Evolutionary conservation across 1,140 invertebrate genomes (phyloP).

Genomic region (Chrysoperla carnea): DNA sequence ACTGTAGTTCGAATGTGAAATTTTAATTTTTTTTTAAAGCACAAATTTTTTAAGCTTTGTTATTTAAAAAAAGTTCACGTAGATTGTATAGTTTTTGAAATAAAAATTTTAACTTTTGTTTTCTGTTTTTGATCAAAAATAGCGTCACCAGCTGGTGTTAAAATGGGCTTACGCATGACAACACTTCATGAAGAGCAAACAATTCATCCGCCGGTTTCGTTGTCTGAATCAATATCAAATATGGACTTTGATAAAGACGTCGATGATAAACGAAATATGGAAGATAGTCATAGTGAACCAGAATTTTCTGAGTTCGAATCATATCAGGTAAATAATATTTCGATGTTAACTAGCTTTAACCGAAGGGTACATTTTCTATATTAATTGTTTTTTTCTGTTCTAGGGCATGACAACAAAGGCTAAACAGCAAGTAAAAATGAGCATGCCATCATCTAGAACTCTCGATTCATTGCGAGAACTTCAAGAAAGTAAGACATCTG

Average conservation of each 20-base stretch:
- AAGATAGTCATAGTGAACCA: constrained; percentile 36
- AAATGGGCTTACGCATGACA: constrained; percentile 74
- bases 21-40: too few relatives aligned
- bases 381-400: too few relatives aligned
- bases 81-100: constrained; percentile 8
- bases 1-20: too few relatives aligned
- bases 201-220: constrained; percentile 18
- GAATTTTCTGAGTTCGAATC: constrained; percentile 40
- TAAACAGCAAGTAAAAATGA: not conserved
- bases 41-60: too few relatives aligned
- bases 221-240: constrained; percentile 14
- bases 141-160: constrained; percentile 68
- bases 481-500: constrained; percentile 30
- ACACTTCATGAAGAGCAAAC: constrained; percentile 73
- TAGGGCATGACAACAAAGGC: not conserved
- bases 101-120: too few relatives aligned
- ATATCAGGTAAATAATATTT: constrained; percentile 13
- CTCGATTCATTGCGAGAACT: constrained; percentile 57
- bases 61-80: too few relatives aligned
- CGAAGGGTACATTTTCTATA: too few relatives aligned
- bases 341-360: too few relatives aligned
- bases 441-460: constrained; percentile 51
- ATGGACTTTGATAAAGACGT: constrained; percentile 1
- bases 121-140: constrained; percentile 3
- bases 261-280: constrained; percentile 19